Conservation (phyloP, 2,113 vertebrate species). For the Dendrocopos noguchii region DNA sequence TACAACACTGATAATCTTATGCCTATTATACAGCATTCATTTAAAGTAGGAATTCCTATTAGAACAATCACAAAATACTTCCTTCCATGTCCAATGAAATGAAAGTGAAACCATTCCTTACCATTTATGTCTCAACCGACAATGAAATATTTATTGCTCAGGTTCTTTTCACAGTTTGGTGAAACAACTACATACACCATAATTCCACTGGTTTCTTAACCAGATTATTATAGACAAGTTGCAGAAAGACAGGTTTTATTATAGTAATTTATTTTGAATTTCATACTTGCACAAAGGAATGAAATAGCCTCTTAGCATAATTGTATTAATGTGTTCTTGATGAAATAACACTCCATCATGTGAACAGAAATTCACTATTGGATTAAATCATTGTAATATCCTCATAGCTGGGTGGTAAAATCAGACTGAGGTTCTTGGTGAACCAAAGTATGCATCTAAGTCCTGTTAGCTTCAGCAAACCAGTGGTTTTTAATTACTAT, state of each 20-base stretch:
- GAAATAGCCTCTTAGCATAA: constrained; percentile 18
- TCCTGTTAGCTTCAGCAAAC: not conserved
- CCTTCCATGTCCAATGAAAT: not conserved
- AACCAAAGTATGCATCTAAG: not conserved
- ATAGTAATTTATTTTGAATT: constrained; percentile 12
- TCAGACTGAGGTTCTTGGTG: not conserved
- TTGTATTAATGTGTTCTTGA: constrained; percentile 13
- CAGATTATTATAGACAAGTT: constrained; percentile 5
- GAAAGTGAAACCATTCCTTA: not conserved
- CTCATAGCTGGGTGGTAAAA: not conserved
- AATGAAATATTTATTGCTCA: not conserved
- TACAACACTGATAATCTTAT: not conserved
- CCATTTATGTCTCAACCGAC: not conserved
- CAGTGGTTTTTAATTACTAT: not conserved
- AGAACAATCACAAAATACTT: not conserved
- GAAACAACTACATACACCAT: not conserved
- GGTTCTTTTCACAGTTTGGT: not conserved
- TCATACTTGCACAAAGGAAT: constrained; percentile 13
- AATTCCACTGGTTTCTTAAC: not conserved
- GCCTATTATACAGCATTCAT: not conserved
- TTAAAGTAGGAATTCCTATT: constrained; percentile 9
- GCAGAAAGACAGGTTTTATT: constrained; percentile 12
- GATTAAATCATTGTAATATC: not conserved
- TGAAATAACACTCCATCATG: constrained; percentile 4
- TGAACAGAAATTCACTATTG: not conserved